Evolutionary conservation across 2,888 invertebrate genomes (phyloP).

Genomic region (Ditylenchus weischeri): DNA sequence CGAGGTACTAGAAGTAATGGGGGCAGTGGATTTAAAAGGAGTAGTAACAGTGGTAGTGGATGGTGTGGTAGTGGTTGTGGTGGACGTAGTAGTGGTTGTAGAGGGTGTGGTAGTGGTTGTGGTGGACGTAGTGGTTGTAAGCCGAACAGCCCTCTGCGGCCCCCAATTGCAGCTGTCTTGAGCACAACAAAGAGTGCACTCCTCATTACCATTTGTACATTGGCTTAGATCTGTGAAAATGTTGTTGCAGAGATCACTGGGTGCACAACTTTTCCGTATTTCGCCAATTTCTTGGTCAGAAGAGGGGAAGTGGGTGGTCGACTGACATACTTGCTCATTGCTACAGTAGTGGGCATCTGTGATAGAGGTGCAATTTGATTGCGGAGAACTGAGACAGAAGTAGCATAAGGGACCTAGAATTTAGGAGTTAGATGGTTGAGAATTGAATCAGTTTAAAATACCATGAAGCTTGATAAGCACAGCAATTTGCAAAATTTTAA

Average conservation of each 20-base stretch:
- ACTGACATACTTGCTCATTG: slow-evolving; percentile 11
- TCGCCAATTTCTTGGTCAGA: not conserved
- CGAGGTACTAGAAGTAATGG: not conserved
- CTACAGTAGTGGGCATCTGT: slow-evolving; percentile 10
- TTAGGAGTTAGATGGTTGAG: not conserved
- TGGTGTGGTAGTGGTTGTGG: not conserved
- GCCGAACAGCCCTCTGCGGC: slow-evolving; percentile 5
- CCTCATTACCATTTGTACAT: slow-evolving; percentile 20
- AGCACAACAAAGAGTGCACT: slow-evolving; percentile 24
- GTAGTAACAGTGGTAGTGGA: not conserved
- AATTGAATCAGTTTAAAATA: no score
- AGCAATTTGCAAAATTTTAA: no score
- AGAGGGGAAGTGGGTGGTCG: slow-evolving; percentile 13
- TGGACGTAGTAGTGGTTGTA: slow-evolving; percentile 2
- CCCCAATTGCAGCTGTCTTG: slow-evolving; percentile 26
- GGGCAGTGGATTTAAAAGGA: not conserved
- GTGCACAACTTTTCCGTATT: slow-evolving; percentile 20
- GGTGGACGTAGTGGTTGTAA: slow-evolving; percentile 6
- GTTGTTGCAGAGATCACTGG: slow-evolving; percentile 12
- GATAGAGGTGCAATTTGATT: slow-evolving; percentile 1
- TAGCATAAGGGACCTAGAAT: slow-evolving; percentile 14
- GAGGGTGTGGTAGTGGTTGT: not conserved
- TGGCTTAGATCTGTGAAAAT: slow-evolving; percentile 18
- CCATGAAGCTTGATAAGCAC: no score
- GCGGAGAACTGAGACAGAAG: slow-evolving; percentile 4